Percentiles rank a stretch among this genome's conserved stretches.
Evolutionary conservation across 1,140 invertebrate genomes (phyloP).

Genomic region (Lerema accius): DNA sequence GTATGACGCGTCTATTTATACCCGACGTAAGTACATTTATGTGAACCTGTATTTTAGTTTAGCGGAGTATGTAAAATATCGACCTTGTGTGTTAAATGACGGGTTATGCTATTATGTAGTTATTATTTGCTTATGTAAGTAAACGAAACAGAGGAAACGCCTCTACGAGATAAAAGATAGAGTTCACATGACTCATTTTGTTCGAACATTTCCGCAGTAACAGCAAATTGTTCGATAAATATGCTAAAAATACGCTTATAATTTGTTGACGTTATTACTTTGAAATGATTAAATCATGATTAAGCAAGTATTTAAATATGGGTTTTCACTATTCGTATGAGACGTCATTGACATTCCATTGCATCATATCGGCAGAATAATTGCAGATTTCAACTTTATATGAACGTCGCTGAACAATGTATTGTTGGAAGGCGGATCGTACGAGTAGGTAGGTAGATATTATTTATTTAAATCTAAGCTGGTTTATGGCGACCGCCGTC

Average conservation of each 20-base stretch:
- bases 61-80: slow-evolving; percentile 16
- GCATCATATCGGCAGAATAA: background rate
- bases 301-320: background rate
- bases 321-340: background rate
- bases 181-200: too few relatives aligned
- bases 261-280: slow-evolving; percentile 1
- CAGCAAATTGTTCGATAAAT: slow-evolving; percentile 10
- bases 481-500: slow-evolving; percentile 40
- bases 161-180: too few relatives aligned
- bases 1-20: slow-evolving; percentile 11
- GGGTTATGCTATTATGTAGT: slow-evolving; percentile 6
- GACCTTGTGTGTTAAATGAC: slow-evolving; percentile 21
- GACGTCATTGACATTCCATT: background rate
- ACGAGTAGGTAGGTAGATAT: slow-evolving; percentile 24
- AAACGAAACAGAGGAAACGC: slow-evolving; percentile 6
- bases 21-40: slow-evolving; percentile 7
- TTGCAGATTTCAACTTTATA: background rate
- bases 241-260: slow-evolving; percentile 2
- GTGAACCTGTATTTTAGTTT: slow-evolving; percentile 24
- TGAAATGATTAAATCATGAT: too few relatives aligned
- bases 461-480: slow-evolving; percentile 32
- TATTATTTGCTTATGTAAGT: slow-evolving; percentile 10
- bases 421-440: background rate
- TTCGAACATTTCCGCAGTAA: too few relatives aligned
- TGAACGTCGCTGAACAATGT: background rate